These are phyloP conservation scores for Litoditis marina DNA, from an alignment of 2,888 invertebrate genomes.

Conservation along the genomic window DNA sequence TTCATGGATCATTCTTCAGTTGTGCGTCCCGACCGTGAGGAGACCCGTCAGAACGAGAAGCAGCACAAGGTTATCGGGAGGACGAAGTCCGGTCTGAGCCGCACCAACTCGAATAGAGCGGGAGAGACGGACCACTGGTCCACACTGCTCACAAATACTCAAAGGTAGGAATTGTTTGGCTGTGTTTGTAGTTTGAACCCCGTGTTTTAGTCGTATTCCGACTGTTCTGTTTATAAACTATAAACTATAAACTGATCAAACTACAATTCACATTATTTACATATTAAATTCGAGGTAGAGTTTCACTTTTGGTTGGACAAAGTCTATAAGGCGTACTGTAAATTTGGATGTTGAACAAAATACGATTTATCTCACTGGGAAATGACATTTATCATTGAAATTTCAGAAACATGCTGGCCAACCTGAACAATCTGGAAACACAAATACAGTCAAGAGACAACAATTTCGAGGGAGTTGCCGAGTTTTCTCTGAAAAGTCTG, in stretches of 20 bases:
- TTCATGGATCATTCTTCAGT: conserved; percentile 33
- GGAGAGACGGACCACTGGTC: conserved; percentile 30
- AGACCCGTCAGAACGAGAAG: conserved; percentile 14
- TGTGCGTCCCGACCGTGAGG: conserved; percentile 54
- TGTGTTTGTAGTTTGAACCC: no score
- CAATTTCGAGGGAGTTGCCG: conserved; percentile 38
- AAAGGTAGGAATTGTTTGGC: no score
- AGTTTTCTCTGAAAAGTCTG: conserved; percentile 49
- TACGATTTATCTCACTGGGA: background rate
- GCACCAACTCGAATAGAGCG: conserved; percentile 21
- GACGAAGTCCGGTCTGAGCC: conserved; percentile 9
- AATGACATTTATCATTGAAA: background rate
- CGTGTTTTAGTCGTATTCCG: no score
- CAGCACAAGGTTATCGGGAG: conserved; percentile 8
- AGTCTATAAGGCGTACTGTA: no score
- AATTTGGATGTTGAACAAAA: conserved; percentile 16
- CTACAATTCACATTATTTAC: no score
- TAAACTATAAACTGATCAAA: no score
- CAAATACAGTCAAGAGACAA: conserved; percentile 21
- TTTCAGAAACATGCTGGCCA: conserved; percentile 38
- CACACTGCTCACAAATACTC: conserved; percentile 23
- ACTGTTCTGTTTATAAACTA: no score
- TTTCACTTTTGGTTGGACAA: no score
- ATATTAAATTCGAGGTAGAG: no score
- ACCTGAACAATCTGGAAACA: conserved; percentile 33